Conservation (phyloP, 2,113 vertebrate genomes). For the Probosciger aterrimus region DNA sequence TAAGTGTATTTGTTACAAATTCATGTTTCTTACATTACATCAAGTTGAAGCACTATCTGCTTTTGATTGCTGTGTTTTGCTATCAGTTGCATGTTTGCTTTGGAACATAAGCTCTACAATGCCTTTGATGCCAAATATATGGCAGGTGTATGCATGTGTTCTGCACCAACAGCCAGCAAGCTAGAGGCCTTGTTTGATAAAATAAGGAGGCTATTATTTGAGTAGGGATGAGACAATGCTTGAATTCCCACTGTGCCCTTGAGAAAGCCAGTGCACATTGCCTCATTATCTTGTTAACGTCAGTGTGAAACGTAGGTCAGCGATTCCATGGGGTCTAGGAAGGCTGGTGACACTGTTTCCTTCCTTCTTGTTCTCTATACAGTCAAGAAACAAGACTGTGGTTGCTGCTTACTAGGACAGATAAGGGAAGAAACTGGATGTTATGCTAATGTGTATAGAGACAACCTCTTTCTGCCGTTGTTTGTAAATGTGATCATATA, state of each 20-base stretch:
- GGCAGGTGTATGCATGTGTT: conserved; percentile 32
- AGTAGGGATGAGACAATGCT: neutral
- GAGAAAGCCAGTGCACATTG: neutral
- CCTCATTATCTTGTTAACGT: neutral
- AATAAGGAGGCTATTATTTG: neutral
- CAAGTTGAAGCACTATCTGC: conserved; percentile 41
- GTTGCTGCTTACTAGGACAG: neutral
- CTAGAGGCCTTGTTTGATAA: neutral
- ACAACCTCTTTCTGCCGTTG: neutral
- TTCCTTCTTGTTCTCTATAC: neutral
- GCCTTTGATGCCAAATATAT: conserved; percentile 49
- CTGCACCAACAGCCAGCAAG: neutral
- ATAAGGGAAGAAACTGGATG: neutral
- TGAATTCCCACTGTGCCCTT: neutral
- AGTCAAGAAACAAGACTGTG: neutral
- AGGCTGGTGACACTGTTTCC: neutral
- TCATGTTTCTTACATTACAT: conserved; percentile 39
- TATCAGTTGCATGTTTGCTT: conserved; percentile 41
- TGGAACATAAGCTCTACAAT: conserved; percentile 21
- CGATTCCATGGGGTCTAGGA: neutral
- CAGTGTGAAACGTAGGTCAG: neutral
- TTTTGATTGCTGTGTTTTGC: conserved; percentile 62
- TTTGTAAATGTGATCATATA: neutral
- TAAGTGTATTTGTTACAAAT: neutral
- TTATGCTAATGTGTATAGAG: neutral